phyloP scores from a whole-genome alignment of 2,888 invertebrate species.

The Agrochola lychnidis region DNA sequence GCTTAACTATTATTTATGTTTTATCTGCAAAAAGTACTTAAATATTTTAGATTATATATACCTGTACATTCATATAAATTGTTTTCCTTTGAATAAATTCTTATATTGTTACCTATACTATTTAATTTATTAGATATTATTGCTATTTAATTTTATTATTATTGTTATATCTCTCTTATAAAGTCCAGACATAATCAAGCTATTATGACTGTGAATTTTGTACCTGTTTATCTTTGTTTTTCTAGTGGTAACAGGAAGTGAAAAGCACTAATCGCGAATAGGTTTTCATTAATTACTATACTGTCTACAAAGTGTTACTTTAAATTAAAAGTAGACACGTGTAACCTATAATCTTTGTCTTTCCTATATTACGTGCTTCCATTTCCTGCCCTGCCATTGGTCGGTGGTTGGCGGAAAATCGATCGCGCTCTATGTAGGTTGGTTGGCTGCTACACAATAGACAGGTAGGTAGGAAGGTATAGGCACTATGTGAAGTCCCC shows the following conservation, averaged over 20 bases:
- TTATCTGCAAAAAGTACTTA: too few species aligned
- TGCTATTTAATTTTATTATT: too few species aligned
- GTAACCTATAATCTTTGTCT: constrained; percentile 27
- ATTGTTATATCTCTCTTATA: too few species aligned
- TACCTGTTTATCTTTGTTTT: background rate
- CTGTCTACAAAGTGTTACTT: background rate
- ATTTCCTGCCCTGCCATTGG: constrained; percentile 61
- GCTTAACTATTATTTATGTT: too few species aligned
- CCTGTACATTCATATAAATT: too few species aligned
- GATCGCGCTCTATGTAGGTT: constrained; percentile 64
- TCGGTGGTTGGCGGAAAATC: constrained; percentile 67
- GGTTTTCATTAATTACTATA: background rate
- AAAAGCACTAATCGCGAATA: constrained; percentile 16
- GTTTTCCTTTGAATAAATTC: too few species aligned
- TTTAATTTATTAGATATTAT: too few species aligned
- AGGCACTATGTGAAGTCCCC: constrained; percentile 26
- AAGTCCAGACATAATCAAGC: background rate
- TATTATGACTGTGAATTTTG: background rate
- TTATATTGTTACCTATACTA: too few species aligned
- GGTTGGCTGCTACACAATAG: constrained; percentile 52
- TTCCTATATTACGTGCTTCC: constrained; percentile 12
- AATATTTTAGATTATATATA: too few species aligned
- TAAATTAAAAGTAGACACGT: background rate
- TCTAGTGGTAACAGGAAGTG: constrained; percentile 13
- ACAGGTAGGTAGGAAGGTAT: constrained; percentile 10